phyloP scores from a whole-genome alignment of 2,113 vertebrate species.

The Brachypteracias leptosomus region DNA sequence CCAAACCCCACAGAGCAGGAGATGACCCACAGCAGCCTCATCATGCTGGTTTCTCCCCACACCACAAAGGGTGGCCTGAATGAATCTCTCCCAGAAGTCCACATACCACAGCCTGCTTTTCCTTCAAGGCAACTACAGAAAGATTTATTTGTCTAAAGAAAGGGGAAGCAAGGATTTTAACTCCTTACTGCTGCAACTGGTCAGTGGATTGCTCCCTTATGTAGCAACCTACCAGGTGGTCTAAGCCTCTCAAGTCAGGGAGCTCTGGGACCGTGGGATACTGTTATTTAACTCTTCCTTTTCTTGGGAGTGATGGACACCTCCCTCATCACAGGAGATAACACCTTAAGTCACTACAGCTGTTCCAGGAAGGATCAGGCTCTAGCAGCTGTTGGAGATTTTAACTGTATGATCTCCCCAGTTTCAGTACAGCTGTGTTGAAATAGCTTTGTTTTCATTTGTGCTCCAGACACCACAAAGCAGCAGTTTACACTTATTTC shows the following conservation, averaged over 20 bases:
- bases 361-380: neutral
- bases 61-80: slow-evolving; percentile 13
- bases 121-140: slow-evolving; percentile 33
- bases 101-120: slow-evolving; percentile 40
- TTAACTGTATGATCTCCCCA: neutral
- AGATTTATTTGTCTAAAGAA: slow-evolving; percentile 55
- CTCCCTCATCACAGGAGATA: neutral
- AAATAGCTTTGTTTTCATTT: neutral
- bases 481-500: neutral
- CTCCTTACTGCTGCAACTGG: neutral
- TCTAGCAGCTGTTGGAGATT: neutral
- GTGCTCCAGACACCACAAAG: neutral
- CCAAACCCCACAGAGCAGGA: neutral
- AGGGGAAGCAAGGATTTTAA: slow-evolving; percentile 35
- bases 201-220: neutral
- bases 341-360: neutral
- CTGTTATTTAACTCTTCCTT: slow-evolving; percentile 5
- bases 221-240: neutral
- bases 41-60: neutral
- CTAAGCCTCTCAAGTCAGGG: neutral
- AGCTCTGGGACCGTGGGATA: neutral
- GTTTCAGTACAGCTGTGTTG: neutral
- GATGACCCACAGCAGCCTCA: neutral
- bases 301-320: neutral
- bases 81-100: slow-evolving; percentile 30